Evolutionary conservation across 2,113 vertebrate genomes (phyloP).

Genomic region (Nycticorax nycticorax): DNA sequence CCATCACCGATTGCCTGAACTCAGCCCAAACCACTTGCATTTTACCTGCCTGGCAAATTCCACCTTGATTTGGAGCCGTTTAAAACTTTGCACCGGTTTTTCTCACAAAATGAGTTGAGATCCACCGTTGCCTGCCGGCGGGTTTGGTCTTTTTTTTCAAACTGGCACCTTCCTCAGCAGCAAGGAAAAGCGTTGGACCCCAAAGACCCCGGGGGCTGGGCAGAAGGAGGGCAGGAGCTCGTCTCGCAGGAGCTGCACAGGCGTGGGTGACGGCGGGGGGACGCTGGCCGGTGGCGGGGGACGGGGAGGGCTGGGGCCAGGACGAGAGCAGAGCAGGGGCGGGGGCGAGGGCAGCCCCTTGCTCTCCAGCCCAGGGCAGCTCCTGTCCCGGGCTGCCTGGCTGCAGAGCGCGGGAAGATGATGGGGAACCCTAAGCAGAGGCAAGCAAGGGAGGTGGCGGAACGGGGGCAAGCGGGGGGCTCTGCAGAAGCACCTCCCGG

Average conservation of each 20-base stretch:
- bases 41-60: background rate
- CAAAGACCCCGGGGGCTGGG: background rate
- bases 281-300: background rate
- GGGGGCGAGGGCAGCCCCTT: no score
- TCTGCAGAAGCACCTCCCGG: background rate
- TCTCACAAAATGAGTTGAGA: background rate
- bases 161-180: no score
- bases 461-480: background rate
- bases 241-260: background rate
- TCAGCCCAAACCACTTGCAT: background rate
- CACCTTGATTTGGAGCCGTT: background rate
- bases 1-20: background rate
- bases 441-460: background rate
- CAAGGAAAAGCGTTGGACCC: background rate
- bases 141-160: background rate
- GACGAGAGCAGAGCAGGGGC: background rate
- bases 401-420: background rate
- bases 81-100: background rate
- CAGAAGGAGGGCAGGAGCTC: background rate
- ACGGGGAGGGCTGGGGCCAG: background rate
- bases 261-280: background rate
- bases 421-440: background rate
- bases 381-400: background rate
- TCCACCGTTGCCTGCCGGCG: background rate
- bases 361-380: background rate